Percentiles rank a stretch among this genome's conserved stretches.
These are phyloP conservation scores for Drosophila quadrilineata DNA, from an alignment of 1,140 invertebrate species.

Conservation along the genomic window DNA sequence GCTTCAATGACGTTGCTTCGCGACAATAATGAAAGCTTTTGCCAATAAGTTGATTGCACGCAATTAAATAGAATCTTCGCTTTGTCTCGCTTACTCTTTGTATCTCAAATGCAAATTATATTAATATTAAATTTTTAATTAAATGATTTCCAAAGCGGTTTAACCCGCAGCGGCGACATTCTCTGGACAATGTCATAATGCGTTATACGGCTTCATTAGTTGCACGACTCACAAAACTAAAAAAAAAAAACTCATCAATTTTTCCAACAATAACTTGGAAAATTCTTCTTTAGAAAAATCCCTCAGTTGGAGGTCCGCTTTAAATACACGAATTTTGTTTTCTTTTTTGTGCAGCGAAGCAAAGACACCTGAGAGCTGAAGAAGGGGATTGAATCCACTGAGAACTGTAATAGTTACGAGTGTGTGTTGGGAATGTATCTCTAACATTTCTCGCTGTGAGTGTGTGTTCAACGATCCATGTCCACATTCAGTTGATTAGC, in stretches of 20 bases:
- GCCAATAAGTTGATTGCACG: background rate
- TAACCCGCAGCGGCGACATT: constrained; percentile 52
- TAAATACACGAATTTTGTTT: constrained; percentile 20
- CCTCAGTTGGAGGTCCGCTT: background rate
- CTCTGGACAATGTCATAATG: constrained; percentile 14
- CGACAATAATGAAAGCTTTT: constrained; percentile 3
- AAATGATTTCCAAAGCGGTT: constrained; percentile 1
- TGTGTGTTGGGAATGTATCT: no score
- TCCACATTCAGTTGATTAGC: constrained; percentile 27
- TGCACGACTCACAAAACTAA: no score
- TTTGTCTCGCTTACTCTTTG: no score
- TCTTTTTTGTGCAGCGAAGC: constrained; percentile 34
- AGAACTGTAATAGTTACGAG: background rate
- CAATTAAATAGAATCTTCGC: background rate
- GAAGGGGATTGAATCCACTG: background rate
- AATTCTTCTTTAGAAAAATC: constrained; percentile 38
- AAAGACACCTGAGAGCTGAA: background rate
- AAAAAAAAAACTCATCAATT: constrained; percentile 58
- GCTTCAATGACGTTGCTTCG: constrained; percentile 5
- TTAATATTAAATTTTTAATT: constrained; percentile 39
- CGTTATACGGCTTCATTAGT: constrained; percentile 63
- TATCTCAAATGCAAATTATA: constrained; percentile 45
- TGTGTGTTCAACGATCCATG: background rate
- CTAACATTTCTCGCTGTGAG: no score
- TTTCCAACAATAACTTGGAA: constrained; percentile 24